These are phyloP conservation scores for Drosophila kanapiae DNA, from an alignment of 1,140 invertebrate species.

Conservation along the genomic window DNA sequence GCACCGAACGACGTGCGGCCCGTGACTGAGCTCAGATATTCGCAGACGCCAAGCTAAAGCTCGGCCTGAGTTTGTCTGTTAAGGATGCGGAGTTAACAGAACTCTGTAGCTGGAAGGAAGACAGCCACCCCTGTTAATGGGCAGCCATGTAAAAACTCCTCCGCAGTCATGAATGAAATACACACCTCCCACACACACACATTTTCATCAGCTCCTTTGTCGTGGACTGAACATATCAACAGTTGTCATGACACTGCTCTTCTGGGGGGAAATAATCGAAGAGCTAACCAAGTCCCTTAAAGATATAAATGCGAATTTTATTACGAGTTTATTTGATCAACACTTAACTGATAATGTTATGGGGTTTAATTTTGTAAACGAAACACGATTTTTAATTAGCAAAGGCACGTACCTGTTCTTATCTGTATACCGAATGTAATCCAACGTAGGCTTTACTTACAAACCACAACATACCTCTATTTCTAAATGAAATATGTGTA, in stretches of 20 bases:
- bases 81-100: slow-evolving; percentile 65
- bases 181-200: background rate
- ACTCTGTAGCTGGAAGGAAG: slow-evolving; percentile 26
- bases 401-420: background rate
- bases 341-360: slow-evolving; percentile 22
- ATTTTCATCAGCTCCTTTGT: background rate
- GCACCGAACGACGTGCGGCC: slow-evolving; percentile 55
- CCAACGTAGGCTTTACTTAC: background rate
- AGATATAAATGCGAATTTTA: slow-evolving; percentile 3
- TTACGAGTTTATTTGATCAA: slow-evolving; percentile 11
- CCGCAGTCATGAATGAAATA: slow-evolving; percentile 68
- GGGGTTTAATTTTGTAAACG: background rate
- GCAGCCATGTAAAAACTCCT: slow-evolving; percentile 38
- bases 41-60: slow-evolving; percentile 46
- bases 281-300: background rate
- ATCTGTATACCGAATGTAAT: background rate
- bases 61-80: slow-evolving; percentile 48
- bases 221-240: slow-evolving; percentile 53
- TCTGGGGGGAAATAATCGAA: background rate
- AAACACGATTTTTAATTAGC: slow-evolving; percentile 11
- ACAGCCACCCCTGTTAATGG: slow-evolving; percentile 23
- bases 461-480: background rate
- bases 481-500: no score
- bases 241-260: slow-evolving; percentile 64
- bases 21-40: slow-evolving; percentile 74